Base-by-base conservation (phyloP, 2,113 vertebrate genomes). In the Pandion haliaetus region DNA sequence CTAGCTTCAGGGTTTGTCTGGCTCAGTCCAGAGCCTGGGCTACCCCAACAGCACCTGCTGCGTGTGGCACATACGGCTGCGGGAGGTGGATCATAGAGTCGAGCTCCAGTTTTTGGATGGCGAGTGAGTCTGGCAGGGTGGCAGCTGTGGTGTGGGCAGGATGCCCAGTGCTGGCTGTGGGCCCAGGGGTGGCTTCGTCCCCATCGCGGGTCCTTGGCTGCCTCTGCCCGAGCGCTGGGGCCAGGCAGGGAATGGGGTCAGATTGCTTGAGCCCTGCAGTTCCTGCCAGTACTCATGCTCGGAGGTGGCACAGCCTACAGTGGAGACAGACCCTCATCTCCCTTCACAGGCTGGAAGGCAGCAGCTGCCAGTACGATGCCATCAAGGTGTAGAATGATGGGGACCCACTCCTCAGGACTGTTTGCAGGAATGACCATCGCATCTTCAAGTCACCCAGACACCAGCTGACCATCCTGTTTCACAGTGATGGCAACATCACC, bases 161-260 rank as follows among this genome's bases (percentile, higher is more conserved):
- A 29, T 28, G 40, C 50, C 50, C 38, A 16, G 49, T 5, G 4
- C 13, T 32, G 21, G 9, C 47, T 2, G 10, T 3, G 54, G 42
- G 44, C 29, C 36, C 8, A 3, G 21, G 47, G 36, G 3, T 0
- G 3, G 14, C n/a, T 63, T 3, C 0, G 0, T 50, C 12, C 28
- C 55, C 29, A 4, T 0, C 0, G 4, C 0, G 1, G 34, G 17
- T 21, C 34, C 34, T 21, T 7, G 66, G 54, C 32, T 7, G 5
- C 19, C 23, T n/a, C 45, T 66, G 63, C 34, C 62, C 10, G 0
- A 20, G 38, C 1, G 1, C 58, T 7, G 15, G 17, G 21, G 12
- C 0, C 3, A 29, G 32, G 17, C 5, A 2, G 9, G n/a, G n/a
- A 9, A 10, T 2, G 69, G 42, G 34, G 17, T 26, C 0, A 1